Conservation (phyloP, 2,888 invertebrate species). For the Ennomos fuscantarius region DNA sequence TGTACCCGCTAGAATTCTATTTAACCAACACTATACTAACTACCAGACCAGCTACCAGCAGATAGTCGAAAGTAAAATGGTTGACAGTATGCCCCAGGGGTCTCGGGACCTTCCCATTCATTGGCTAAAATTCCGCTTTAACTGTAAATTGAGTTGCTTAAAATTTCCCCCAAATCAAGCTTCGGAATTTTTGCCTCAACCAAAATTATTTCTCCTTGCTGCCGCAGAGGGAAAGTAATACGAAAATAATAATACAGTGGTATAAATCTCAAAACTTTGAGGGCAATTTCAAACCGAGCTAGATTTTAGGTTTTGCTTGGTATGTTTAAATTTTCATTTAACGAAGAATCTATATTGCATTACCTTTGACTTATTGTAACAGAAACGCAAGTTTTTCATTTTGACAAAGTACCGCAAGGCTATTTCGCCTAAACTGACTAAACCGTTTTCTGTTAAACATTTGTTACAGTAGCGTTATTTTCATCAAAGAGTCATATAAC, state of each 20-base stretch:
- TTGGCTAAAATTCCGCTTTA: constrained; percentile 3
- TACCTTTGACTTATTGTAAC: no score
- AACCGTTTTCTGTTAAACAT: no score
- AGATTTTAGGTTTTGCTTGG: constrained; percentile 6
- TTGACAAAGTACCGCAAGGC: no score
- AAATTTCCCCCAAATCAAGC: constrained; percentile 8
- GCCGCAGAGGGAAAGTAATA: neutral
- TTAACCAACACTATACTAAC: no score
- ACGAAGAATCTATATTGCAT: no score
- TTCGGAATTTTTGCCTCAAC: neutral
- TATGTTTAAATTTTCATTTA: no score
- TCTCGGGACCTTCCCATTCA: neutral
- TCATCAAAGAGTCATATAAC: no score
- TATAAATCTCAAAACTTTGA: constrained; percentile 16
- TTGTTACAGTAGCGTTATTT: no score
- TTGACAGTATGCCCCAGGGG: neutral
- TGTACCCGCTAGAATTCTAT: no score
- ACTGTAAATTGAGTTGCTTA: constrained; percentile 8
- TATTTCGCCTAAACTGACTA: no score
- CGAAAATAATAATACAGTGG: neutral
- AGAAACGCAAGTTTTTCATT: no score
- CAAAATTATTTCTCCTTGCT: constrained; percentile 2
- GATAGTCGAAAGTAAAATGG: neutral
- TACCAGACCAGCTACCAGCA: neutral
- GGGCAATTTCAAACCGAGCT: neutral